These are phyloP conservation scores for Pycnonotus jocosus DNA, from an alignment of 2,113 vertebrate genomes.

Conservation along the genomic window DNA sequence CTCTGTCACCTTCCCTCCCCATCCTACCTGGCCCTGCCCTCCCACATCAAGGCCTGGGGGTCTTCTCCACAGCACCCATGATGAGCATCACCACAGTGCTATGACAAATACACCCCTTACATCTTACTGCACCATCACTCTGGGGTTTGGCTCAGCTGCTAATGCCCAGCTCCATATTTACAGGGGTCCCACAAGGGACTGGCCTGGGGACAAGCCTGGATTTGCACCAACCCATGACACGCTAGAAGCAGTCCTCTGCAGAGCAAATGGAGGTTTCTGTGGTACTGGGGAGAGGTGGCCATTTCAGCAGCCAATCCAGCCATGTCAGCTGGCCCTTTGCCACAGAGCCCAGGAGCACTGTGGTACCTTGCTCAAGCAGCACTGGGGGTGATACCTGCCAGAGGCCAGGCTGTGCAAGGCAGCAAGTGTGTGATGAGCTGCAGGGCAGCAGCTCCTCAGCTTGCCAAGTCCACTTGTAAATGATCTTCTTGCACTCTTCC, in stretches of 20 bases:
- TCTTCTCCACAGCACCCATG: neutral
- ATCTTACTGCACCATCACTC: neutral
- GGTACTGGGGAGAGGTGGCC: neutral
- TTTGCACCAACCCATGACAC: fast-evolving
- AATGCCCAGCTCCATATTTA: neutral
- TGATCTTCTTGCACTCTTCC: neutral
- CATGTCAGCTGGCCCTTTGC: neutral
- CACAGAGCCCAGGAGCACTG: neutral
- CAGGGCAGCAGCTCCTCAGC: neutral
- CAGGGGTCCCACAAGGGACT: fast-evolving
- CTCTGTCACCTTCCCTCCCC: neutral
- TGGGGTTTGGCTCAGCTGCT: neutral
- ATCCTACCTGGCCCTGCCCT: neutral
- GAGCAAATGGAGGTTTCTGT: neutral
- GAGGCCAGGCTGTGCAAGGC: neutral
- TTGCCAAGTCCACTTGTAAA: constrained; percentile 47
- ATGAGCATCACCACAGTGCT: neutral
- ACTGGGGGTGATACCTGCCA: neutral
- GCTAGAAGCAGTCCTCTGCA: neutral
- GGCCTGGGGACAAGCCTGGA: neutral
- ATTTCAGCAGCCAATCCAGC: neutral
- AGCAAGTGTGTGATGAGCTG: neutral
- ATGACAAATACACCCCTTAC: neutral
- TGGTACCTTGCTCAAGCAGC: neutral
- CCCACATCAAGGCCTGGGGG: neutral